phyloP scores from a whole-genome alignment of 2,888 invertebrate species.

The Coelinius sp. region DNA sequence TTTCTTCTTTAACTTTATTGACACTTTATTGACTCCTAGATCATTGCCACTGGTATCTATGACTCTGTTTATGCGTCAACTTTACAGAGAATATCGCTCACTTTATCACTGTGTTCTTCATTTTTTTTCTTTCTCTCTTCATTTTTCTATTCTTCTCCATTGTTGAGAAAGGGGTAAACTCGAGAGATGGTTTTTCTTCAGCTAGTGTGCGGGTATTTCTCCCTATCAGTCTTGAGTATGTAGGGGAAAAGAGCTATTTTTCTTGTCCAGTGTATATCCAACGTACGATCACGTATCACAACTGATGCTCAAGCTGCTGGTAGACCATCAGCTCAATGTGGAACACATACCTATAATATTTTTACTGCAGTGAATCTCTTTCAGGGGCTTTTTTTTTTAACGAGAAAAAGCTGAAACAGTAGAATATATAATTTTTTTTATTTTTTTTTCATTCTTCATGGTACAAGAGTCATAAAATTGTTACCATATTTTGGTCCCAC shows the following conservation, averaged over 20 bases:
- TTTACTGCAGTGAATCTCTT: neutral
- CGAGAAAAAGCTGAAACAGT: neutral
- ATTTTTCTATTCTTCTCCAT: neutral
- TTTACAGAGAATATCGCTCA: neutral
- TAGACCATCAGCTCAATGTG: conserved; percentile 17
- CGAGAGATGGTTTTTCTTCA: conserved; percentile 1
- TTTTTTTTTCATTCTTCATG: too few relatives aligned
- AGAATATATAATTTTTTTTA: neutral
- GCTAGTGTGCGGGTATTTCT: neutral
- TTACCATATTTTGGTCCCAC: neutral
- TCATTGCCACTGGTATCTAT: conserved; percentile 17
- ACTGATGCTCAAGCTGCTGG: conserved; percentile 24
- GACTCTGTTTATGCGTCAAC: neutral
- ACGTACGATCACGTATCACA: conserved; percentile 17
- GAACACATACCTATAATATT: conserved; percentile 8
- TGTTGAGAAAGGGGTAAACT: neutral
- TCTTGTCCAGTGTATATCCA: conserved; percentile 22
- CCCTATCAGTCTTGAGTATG: neutral
- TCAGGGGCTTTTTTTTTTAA: neutral
- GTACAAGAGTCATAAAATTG: neutral
- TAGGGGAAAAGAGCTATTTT: conserved; percentile 2
- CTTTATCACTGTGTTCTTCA: conserved; percentile 2
- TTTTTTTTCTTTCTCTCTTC: neutral
- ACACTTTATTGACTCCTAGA: conserved; percentile 27
- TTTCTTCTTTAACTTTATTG: conserved; percentile 26